phyloP scores from a whole-genome alignment of 1,140 invertebrate genomes.

The Drosophila funebris region DNA sequence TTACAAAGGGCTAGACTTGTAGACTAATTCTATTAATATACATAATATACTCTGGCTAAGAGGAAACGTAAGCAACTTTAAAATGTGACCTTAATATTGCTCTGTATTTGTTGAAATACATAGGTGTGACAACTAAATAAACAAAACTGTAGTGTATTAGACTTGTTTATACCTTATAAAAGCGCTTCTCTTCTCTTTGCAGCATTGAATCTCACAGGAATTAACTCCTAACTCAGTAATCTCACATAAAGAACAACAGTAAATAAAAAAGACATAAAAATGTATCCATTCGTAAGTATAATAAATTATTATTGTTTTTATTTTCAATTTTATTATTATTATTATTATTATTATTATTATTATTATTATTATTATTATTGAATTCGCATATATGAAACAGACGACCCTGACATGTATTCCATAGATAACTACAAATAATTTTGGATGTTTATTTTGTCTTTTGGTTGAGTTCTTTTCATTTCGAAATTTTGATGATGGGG shows the following conservation, averaged over 20 bases:
- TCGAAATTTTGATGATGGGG: background rate
- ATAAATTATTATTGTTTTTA: constrained; percentile 2
- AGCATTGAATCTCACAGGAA: constrained; percentile 47
- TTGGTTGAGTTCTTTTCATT: constrained; percentile 1
- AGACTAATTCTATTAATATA: constrained; percentile 23
- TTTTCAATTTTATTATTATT: background rate
- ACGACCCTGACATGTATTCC: constrained; percentile 7
- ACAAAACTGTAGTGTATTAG: background rate
- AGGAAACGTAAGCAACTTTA: background rate
- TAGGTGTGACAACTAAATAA: constrained; percentile 10
- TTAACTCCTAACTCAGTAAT: constrained; percentile 23
- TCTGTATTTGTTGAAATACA: background rate
- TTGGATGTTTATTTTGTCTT: background rate
- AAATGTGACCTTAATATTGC: background rate
- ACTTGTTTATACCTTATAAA: background rate
- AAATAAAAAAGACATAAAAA: constrained; percentile 1
- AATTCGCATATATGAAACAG: background rate
- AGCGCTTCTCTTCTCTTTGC: no score
- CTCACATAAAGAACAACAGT: constrained; percentile 2
- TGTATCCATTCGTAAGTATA: constrained; percentile 56
- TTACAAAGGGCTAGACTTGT: background rate
- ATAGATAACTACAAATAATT: no score
- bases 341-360: background rate
- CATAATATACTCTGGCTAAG: constrained; percentile 1
- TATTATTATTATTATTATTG: background rate